Evolutionary conservation across 2,113 vertebrate genomes (phyloP), one percentile per base, ranked within the genome.

Genomic region (Danionella cerebrum): DNA sequence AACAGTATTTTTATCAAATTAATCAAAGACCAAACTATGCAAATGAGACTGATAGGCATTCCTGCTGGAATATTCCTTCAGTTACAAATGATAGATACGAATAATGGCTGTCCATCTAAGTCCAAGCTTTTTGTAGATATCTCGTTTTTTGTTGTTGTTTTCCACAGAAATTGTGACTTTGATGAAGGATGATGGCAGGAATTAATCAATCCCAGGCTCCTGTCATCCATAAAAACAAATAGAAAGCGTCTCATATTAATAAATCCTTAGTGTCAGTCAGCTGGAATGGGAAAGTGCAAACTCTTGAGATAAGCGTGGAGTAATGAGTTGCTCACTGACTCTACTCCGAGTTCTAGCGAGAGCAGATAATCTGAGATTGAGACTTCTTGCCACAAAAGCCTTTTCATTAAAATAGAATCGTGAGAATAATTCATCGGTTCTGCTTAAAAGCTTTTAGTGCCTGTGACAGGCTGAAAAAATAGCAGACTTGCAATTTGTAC

Each of bases 1-100:
- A 76, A 70, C 12, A 8, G 33, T 45, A 67, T 72, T 29, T 69
- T 51, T 39, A 42, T 58, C 27, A 14, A 14, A 45, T n/a, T 65
- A 70, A 76, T 70, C 67, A 73, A 76, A 73, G 55, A 54, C 55
- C 33, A 25, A 66, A 67, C 70, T 62, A 75, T 70, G 75, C 60
- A 70, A 76, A 70, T 69, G 36, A 12, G 5, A 16, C 22, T 48
- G 67, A 57, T 58, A 64, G 64, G 41, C 57, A 2, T 57, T 55
- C 14, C 47, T 10, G 50, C 22, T 53, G 45, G 25, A 16, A 12
- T 9, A 9, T 73, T 62, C 8, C 2, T 38, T 57, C 54, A 6
- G 48, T 21, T 55, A 41, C 29, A 77, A 36, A 73, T 63, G 39
- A 33, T 13, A 55, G 13, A 35, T 24, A 12, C 58, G 19, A 33